phyloP scores from a whole-genome alignment of 2,888 invertebrate genomes.

The Brenthis ino region DNA sequence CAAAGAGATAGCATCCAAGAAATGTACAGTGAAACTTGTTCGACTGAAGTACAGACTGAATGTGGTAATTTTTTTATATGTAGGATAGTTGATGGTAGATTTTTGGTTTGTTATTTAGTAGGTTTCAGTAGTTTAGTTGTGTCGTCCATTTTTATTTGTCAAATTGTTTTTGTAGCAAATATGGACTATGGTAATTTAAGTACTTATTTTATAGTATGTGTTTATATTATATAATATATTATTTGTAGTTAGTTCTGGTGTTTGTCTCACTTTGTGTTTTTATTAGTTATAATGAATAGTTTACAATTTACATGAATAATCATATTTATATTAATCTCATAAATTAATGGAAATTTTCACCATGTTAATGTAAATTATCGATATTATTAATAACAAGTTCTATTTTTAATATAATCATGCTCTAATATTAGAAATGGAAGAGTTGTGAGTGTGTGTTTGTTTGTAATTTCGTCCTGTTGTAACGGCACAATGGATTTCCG shows the following conservation, averaged over 20 bases:
- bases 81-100: constrained; percentile 15
- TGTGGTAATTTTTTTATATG: constrained; percentile 46
- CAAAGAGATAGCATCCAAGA: constrained; percentile 52
- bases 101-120: not conserved
- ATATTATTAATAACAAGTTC: too few species aligned
- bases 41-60: constrained; percentile 54
- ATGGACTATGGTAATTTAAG: not conserved
- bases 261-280: not conserved
- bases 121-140: constrained; percentile 23
- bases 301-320: too few species aligned
- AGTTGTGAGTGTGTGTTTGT: too few species aligned
- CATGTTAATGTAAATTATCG: too few species aligned
- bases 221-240: not conserved
- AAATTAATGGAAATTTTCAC: too few species aligned
- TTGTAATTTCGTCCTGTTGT: too few species aligned
- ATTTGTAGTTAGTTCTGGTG: constrained; percentile 7
- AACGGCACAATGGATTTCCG: too few species aligned
- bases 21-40: constrained; percentile 47
- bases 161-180: not conserved
- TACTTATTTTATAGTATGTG: not conserved
- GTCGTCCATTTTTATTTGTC: constrained; percentile 12
- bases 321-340: too few species aligned
- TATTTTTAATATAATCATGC: too few species aligned
- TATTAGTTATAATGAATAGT: too few species aligned
- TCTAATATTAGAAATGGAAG: too few species aligned